Evolutionary conservation across 2,113 vertebrate genomes (phyloP), one percentile per base, ranked within the genome.

Genomic region (Lagopus leucura): DNA sequence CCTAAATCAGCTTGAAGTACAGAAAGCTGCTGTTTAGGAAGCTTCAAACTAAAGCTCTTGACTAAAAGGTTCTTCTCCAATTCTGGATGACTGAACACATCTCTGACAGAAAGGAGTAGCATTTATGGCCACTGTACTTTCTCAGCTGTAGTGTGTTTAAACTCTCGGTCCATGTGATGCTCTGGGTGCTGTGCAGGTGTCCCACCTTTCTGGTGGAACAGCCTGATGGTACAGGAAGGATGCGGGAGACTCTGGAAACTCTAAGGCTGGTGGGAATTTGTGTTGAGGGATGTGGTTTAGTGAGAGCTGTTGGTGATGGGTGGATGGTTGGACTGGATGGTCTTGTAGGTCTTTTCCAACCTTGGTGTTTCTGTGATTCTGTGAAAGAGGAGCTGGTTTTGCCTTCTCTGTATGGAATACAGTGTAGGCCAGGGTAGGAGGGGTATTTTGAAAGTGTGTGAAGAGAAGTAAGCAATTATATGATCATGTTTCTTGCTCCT

Each of bases 361-460:
- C 42, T 43, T 3, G 15, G 42, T 43, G 42, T 43, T 43, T 16
- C 42, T 43, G 42, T 17, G 42, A 43, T 43, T 43, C 42, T 43
- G 42, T 43, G 42, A 58, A 74, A 78, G 77, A 57, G 30, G 10
- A 85, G 6, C 19, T 2, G 4, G 34, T 77, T 70, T 40, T 87
- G 45, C 15, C 11, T 74, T 38, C 13, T 16, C 45, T 94, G 64
- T 17, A 14, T 58, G 12, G 54, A 76, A 32, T 15, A 48, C 30
- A n/a, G 8, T 10, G 67, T 20, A 28, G 11, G 5, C 17, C 43
- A n/a, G 30, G 11, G 6, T 2, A 1, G 70, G 40, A 57, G 76
- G 15, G 16, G 2, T 54, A 0, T 17, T 52, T 48, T 54, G 22
- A 48, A 34, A 7, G 28, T 0, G 0, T 75, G 21, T 50, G 48